These are phyloP conservation scores for Coracias cyanogaster DNA, from an alignment of 2,797 vertebrate genomes.

Conservation along the genomic window DNA sequence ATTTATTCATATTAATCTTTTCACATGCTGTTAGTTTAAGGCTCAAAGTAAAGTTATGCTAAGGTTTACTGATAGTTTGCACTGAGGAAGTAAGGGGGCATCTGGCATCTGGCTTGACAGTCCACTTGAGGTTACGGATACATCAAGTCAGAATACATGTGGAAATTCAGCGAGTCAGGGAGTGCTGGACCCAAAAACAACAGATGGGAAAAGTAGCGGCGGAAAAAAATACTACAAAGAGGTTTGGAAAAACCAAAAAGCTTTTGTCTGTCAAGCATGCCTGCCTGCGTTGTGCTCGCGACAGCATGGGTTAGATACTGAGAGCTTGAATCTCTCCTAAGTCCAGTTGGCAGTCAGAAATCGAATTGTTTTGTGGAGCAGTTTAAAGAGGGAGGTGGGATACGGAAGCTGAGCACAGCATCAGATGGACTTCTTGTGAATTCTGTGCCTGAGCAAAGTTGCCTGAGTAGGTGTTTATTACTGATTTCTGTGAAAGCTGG, in stretches of 20 bases:
- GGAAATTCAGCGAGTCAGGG: background rate
- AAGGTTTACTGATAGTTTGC: conserved; percentile 71
- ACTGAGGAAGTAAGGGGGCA: conserved; percentile 52
- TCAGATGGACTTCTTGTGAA: background rate
- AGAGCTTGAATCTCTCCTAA: background rate
- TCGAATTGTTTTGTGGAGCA: background rate
- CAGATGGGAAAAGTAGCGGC: background rate
- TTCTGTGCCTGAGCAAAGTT: background rate
- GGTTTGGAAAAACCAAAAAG: background rate
- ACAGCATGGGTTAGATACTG: background rate
- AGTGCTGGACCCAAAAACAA: background rate
- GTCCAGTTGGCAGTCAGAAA: background rate
- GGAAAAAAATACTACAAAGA: background rate
- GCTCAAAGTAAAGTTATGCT: conserved; percentile 77
- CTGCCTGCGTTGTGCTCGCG: background rate
- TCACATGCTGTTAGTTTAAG: conserved; percentile 80
- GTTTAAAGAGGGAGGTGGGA: background rate
- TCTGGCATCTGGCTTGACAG: conserved; percentile 38
- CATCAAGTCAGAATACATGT: background rate
- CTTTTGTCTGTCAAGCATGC: background rate
- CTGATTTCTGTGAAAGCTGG: background rate
- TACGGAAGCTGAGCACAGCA: background rate
- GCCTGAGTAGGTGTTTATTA: background rate
- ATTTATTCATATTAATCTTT: conserved; percentile 85
- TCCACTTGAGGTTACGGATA: conserved; percentile 50